Conservation (phyloP, 2,113 vertebrate species). For the Trematomus loennbergii region DNA sequence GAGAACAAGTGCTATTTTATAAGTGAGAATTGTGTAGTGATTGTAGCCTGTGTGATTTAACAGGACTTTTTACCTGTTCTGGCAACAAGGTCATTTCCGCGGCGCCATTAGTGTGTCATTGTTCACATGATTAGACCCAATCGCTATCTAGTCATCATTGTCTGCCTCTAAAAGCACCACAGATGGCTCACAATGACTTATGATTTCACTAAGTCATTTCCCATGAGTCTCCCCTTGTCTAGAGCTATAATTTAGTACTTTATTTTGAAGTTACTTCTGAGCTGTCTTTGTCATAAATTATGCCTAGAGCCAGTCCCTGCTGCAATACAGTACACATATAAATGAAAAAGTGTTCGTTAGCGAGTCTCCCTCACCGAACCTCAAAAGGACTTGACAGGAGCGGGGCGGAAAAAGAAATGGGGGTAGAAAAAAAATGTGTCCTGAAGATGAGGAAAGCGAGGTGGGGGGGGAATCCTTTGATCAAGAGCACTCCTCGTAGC, state of each 20-base stretch:
- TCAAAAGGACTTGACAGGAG: conserved; percentile 74
- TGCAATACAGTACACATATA: conserved; percentile 35
- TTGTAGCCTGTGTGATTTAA: conserved; percentile 12
- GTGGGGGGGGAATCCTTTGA: conserved; percentile 72
- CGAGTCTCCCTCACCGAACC: conserved; percentile 48
- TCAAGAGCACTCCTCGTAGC: conserved; percentile 65
- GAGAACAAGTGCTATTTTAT: conserved; percentile 10
- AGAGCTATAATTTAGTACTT: conserved; percentile 40
- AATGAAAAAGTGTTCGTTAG: conserved; percentile 56
- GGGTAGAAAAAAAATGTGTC: conserved; percentile 30
- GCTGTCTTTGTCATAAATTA: conserved; percentile 44
- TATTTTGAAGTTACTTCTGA: conserved; percentile 47
- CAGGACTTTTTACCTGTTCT: conserved; percentile 40
- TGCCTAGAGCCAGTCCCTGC: conserved; percentile 45
- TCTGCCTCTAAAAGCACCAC: conserved; percentile 23
- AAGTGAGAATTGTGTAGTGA: background rate
- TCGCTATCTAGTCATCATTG: conserved; percentile 8
- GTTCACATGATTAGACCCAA: conserved; percentile 58
- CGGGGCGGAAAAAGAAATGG: conserved; percentile 11
- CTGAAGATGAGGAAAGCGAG: conserved; percentile 46
- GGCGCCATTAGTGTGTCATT: conserved; percentile 50
- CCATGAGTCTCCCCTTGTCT: background rate
- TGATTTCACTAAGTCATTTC: conserved; percentile 41
- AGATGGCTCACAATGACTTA: conserved; percentile 38
- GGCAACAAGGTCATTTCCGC: conserved; percentile 34